Evolutionary conservation across 23 tunicate species (phyloP).

Genomic region (Pegea sp.): DNA sequence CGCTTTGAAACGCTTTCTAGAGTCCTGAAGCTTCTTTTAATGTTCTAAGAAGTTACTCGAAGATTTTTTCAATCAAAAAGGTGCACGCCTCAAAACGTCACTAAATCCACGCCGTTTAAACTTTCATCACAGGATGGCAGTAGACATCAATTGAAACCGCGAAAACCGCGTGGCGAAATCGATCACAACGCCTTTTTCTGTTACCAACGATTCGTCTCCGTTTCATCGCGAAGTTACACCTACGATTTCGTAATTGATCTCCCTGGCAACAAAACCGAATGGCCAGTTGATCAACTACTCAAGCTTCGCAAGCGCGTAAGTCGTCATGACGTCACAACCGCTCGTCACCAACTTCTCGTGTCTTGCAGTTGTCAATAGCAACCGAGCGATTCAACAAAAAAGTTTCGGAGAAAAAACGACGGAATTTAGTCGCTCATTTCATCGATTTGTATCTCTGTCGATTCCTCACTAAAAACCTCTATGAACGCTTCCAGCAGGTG

Average conservation of each 20-base stretch:
- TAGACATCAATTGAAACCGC: background rate
- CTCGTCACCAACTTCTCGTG: no score
- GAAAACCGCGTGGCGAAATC: background rate
- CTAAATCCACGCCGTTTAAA: no score
- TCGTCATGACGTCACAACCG: no score
- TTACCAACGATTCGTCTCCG: background rate
- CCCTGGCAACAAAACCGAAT: background rate
- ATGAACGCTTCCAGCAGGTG: no score
- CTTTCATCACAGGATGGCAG: background rate
- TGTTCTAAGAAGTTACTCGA: no score
- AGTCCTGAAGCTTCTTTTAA: no score
- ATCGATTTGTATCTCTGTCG: background rate
- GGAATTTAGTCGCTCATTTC: background rate
- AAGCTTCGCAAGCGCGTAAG: background rate
- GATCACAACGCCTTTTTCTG: background rate
- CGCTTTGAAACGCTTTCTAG: no score
- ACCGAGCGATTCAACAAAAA: background rate
- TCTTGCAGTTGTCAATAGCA: background rate
- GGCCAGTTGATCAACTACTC: background rate
- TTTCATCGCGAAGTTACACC: background rate
- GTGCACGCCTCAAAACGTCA: no score
- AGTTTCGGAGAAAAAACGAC: background rate
- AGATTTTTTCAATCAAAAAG: no score
- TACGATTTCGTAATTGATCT: background rate
- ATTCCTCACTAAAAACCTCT: background rate